Conservation (phyloP, 2,888 invertebrate species). For the Euplagia quadripunctaria region DNA sequence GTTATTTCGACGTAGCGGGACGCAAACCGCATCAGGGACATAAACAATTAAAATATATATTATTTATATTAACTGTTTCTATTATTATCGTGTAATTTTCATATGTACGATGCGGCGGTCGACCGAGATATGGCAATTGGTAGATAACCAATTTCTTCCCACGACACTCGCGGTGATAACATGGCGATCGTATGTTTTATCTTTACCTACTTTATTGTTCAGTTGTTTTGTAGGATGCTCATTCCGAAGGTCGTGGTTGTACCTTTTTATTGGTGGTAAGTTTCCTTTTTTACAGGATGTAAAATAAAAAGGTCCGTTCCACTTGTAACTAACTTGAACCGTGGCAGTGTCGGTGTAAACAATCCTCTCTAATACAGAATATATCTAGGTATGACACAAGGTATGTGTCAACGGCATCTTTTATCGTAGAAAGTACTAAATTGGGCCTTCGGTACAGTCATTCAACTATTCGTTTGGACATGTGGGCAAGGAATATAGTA, state of each 20-base stretch:
- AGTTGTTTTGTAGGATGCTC: constrained; percentile 8
- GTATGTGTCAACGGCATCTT: too few relatives aligned
- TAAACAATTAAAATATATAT: constrained; percentile 73
- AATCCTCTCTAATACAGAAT: background rate
- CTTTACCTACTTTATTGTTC: constrained; percentile 38
- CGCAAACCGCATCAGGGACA: constrained; percentile 74
- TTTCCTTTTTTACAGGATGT: background rate
- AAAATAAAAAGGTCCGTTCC: background rate
- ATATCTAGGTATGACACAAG: too few relatives aligned
- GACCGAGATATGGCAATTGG: constrained; percentile 66
- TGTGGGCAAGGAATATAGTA: too few relatives aligned
- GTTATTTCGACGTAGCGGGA: constrained; percentile 69
- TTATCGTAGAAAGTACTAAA: too few relatives aligned
- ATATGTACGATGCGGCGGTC: constrained; percentile 61
- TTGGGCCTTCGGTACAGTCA: too few relatives aligned
- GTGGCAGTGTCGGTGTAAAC: background rate
- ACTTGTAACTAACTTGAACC: background rate
- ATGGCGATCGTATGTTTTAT: constrained; percentile 28
- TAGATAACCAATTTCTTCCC: constrained; percentile 80
- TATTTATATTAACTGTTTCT: constrained; percentile 54
- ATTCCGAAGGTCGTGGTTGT: constrained; percentile 26
- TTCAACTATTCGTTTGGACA: too few relatives aligned
- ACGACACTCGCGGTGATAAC: constrained; percentile 70
- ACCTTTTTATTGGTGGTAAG: constrained; percentile 5
- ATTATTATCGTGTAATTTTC: constrained; percentile 69